phyloP scores from a whole-genome alignment of 2,888 invertebrate genomes.

The Axea sp. region DNA sequence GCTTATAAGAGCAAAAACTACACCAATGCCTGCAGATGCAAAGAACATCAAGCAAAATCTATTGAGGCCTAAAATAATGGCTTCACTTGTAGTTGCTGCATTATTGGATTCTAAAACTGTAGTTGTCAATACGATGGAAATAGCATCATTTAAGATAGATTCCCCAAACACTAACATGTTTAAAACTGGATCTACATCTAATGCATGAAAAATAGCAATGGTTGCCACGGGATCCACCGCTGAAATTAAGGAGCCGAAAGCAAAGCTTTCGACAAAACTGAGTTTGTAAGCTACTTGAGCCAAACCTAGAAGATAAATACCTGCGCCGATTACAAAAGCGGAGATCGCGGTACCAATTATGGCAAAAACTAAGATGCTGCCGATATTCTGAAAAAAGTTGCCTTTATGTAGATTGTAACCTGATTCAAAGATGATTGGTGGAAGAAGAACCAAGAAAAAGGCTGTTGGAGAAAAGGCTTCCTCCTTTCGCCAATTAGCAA shows the following conservation, averaged over 20 bases:
- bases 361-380: slow-evolving; percentile 98
- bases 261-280: slow-evolving; percentile 98
- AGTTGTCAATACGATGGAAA: slow-evolving; percentile 98
- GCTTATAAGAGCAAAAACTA: slow-evolving; percentile 95
- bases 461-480: slow-evolving; percentile 99
- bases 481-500: slow-evolving; percentile 97
- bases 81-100: slow-evolving; percentile 88
- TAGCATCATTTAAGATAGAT: slow-evolving; percentile 98
- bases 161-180: slow-evolving; percentile 99
- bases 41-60: slow-evolving; percentile 98
- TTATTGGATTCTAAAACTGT: slow-evolving; percentile 88
- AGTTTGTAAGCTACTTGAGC: slow-evolving; percentile 94
- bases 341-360: slow-evolving; percentile 98
- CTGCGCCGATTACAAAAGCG: slow-evolving; percentile 97
- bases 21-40: slow-evolving; percentile 98
- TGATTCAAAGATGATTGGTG: slow-evolving; percentile 99
- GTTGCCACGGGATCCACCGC: slow-evolving; percentile 99
- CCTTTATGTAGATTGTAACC: slow-evolving; percentile 99
- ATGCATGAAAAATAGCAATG: slow-evolving; percentile 98
- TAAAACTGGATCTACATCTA: slow-evolving; percentile 97
- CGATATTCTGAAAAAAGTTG: slow-evolving; percentile 97
- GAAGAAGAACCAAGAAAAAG: slow-evolving; percentile 96
- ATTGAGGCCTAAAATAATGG: slow-evolving; percentile 92
- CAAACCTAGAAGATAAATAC: slow-evolving; percentile 95
- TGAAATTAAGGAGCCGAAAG: slow-evolving; percentile 98